Evolutionary conservation across 1,140 invertebrate species (phyloP), one percentile per base, ranked within the genome.

Genomic region (Trinorchestia longiramus): DNA sequence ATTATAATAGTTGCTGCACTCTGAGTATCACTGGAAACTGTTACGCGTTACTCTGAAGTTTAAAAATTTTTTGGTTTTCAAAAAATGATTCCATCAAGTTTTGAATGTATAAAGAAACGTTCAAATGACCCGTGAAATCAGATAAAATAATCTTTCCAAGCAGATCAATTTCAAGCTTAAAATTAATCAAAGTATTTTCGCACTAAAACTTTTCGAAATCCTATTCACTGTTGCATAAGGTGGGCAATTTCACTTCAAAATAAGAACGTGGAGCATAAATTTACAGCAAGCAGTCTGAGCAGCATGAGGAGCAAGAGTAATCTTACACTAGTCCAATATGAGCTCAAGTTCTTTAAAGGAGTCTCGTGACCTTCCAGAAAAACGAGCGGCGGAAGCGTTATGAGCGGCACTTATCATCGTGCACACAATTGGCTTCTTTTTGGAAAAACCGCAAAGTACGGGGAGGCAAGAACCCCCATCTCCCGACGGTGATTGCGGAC

Each of bases 321-420:
- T 77, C 62, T 77, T 36, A 36, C 62, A 77, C 62, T 23, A 36
- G 28, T 28, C 62, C 62, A 23, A 77, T 77, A 77, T 77, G 62
- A 77, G 62, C 62, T 77, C 62, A 77, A 77, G 62, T 77, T 77
- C 62, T 77, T 77, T 42, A 91, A 91, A 91, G 3, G 41, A 91
- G 88, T 15, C 28, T 17, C 88, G 88, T 42, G 88, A 91, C 88
- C 88, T 91, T 91, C 88, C 62, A 77, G 62, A 91, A 91, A 91
- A 88, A 91, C 6, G 41, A 91, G 43, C 41, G 88, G 88, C 88
- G 88, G 88, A 91, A 91, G 88, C 43, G 43, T 91, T 91, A 91
- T 44, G 88, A 43, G 41, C 88, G 88, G 43, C 88, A 91, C 41
- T 91, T 42, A 91, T 91, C 43, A 91, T 42, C 88, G 11, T 42